Evolutionary conservation across 2,113 vertebrate species (phyloP).

Genomic region (Scartelaos histophorus): DNA sequence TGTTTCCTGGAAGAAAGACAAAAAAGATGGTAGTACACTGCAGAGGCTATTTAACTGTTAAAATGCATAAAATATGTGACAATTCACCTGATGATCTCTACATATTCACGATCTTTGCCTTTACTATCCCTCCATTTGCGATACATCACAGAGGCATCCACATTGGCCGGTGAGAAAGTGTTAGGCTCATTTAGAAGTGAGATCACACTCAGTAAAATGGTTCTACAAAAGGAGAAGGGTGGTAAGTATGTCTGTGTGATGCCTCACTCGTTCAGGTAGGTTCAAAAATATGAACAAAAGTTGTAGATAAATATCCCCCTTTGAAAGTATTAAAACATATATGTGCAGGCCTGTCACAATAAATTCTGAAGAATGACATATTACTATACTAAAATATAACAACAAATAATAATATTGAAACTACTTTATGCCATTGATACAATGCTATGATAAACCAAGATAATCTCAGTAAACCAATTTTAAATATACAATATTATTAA

Average conservation of each 20-base stretch:
- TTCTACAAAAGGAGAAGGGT: conserved; percentile 60
- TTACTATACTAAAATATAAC: too few species aligned
- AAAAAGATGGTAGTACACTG: not conserved
- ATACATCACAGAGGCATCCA: conserved; percentile 81
- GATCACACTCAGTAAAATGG: conserved; percentile 80
- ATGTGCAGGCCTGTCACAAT: too few species aligned
- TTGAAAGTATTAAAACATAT: not conserved
- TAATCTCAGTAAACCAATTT: too few species aligned
- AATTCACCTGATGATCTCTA: conserved; percentile 77
- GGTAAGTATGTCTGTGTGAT: not conserved
- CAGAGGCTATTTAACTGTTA: not conserved
- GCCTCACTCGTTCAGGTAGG: too few species aligned
- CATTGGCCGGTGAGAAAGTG: conserved; percentile 80
- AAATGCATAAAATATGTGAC: not conserved
- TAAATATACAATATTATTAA: too few species aligned
- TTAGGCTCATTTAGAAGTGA: conserved; percentile 80
- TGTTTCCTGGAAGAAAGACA: conserved; percentile 82
- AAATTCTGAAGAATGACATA: too few species aligned
- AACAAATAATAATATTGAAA: too few species aligned
- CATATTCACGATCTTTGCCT: conserved; percentile 79
- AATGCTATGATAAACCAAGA: too few species aligned
- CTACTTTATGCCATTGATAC: too few species aligned
- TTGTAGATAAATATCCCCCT: not conserved
- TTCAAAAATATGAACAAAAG: too few species aligned
- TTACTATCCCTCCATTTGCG: conserved; percentile 82